Evolutionary conservation across 1,140 invertebrate genomes (phyloP).

Genomic region (Oppia nitens): DNA sequence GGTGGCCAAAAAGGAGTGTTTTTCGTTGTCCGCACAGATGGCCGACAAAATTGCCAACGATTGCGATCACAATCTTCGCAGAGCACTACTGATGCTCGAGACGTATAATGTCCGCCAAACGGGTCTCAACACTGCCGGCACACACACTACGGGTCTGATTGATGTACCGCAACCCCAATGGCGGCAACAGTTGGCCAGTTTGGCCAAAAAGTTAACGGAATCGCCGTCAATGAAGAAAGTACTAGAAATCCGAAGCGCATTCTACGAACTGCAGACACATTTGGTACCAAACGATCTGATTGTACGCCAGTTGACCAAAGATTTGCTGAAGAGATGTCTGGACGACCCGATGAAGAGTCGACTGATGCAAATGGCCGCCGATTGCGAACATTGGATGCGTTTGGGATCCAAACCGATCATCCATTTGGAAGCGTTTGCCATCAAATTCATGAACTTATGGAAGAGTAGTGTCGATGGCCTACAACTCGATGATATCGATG

Average conservation of each 20-base stretch:
- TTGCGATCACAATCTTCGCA: conserved; percentile 74
- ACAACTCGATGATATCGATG: too few species aligned
- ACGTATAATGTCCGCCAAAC: conserved; percentile 29
- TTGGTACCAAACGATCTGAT: conserved; percentile 86
- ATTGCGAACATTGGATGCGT: conserved; percentile 76
- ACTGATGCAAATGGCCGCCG: conserved; percentile 62
- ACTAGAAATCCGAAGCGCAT: conserved; percentile 59
- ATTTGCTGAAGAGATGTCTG: conserved; percentile 62
- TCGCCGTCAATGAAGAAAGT: conserved; percentile 32
- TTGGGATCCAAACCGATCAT: conserved; percentile 94
- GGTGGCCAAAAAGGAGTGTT: conserved; percentile 69
- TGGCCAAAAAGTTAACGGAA: conserved; percentile 11
- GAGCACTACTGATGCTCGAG: conserved; percentile 85
- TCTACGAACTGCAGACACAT: conserved; percentile 87
- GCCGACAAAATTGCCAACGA: conserved; percentile 50
- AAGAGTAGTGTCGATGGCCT: conserved; percentile 37
- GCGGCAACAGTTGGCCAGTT: neutral
- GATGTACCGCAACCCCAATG: conserved; percentile 9
- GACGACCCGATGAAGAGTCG: conserved; percentile 72
- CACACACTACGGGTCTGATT: too few species aligned
- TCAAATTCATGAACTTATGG: conserved; percentile 84
- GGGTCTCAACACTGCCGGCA: too few species aligned
- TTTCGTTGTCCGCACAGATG: conserved; percentile 52
- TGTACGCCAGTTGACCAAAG: conserved; percentile 51
- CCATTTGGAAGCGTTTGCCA: conserved; percentile 91